phyloP scores from a whole-genome alignment of 2,113 vertebrate species.

The Mastomys coucha region DNA sequence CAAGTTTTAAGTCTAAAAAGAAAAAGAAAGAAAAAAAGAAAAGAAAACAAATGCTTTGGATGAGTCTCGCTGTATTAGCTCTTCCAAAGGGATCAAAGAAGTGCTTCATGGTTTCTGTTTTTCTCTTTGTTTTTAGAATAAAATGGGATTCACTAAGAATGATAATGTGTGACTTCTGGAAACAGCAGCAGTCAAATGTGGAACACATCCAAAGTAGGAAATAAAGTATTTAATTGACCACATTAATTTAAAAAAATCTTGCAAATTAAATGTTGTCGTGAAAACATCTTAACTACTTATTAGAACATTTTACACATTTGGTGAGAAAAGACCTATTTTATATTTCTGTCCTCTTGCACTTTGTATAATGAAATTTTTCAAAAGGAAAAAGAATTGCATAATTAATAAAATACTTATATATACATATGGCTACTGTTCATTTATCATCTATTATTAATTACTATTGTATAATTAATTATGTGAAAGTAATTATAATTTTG shows the following conservation, averaged over 20 bases:
- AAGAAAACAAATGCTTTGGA: not conserved
- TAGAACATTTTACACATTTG: slow-evolving; percentile 19
- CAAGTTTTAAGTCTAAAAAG: slow-evolving; percentile 59
- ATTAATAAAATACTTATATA: slow-evolving; percentile 5
- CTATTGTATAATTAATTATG: too few species aligned
- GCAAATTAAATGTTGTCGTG: slow-evolving; percentile 54
- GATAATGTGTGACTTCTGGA: slow-evolving; percentile 50
- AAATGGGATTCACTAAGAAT: slow-evolving; percentile 49
- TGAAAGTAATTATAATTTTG: not conserved
- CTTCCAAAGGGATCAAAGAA: slow-evolving; percentile 63
- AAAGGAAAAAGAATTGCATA: not conserved
- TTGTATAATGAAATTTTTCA: slow-evolving; percentile 29
- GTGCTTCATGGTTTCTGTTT: not conserved
- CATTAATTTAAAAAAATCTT: slow-evolving; percentile 55
- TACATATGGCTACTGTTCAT: not conserved
- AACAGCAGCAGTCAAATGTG: slow-evolving; percentile 44
- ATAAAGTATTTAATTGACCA: slow-evolving; percentile 22
- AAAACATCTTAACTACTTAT: slow-evolving; percentile 34
- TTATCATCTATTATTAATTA: not conserved
- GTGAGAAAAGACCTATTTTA: slow-evolving; percentile 54
- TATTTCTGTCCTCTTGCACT: slow-evolving; percentile 51
- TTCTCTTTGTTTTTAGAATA: slow-evolving; percentile 38
- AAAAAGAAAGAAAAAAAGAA: not conserved
- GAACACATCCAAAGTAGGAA: slow-evolving; percentile 4
- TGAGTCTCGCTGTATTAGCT: slow-evolving; percentile 41